Conservation (phyloP, 2,797 vertebrate genomes). For the Austrolebias charrua region DNA sequence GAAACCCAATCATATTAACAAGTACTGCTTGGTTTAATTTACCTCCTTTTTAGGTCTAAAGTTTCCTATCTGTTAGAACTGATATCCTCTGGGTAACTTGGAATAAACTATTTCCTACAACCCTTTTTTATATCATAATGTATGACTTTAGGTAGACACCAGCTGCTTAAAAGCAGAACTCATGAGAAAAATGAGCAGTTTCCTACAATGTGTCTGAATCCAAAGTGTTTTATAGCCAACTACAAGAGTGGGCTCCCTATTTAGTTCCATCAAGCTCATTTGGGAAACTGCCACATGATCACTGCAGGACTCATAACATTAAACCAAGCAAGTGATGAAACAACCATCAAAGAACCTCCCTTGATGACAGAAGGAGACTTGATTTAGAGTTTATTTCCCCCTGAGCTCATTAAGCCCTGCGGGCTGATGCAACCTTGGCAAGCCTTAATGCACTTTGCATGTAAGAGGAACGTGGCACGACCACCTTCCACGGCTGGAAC, state of each 20-base stretch:
- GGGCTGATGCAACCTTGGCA: conserved; percentile 70
- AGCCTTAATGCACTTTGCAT: conserved; percentile 51
- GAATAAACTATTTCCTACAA: conserved; percentile 7
- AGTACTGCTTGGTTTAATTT: background rate
- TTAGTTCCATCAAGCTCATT: conserved; percentile 66
- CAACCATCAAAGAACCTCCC: conserved; percentile 53
- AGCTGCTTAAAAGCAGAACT: conserved; percentile 44
- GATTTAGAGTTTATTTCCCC: conserved; percentile 60
- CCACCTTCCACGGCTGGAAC: conserved; percentile 15
- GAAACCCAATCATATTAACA: background rate
- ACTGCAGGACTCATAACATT: conserved; percentile 58
- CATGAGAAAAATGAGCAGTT: conserved; percentile 42
- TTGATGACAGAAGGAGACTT: conserved; percentile 51
- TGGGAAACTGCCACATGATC: conserved; percentile 59
- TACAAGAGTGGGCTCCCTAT: conserved; percentile 54
- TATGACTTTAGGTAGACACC: conserved; percentile 30
- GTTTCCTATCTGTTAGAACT: background rate
- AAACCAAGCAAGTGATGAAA: conserved; percentile 68
- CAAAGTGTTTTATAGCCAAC: conserved; percentile 35
- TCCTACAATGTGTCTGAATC: conserved; percentile 28
- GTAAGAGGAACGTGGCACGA: conserved; percentile 16
- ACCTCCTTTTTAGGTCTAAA: background rate
- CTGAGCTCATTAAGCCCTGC: conserved; percentile 60
- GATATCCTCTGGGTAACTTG: conserved; percentile 1
- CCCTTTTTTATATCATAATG: conserved; percentile 17